phyloP scores from a whole-genome alignment of 2,888 invertebrate genomes.

The Sesamia inferens region DNA sequence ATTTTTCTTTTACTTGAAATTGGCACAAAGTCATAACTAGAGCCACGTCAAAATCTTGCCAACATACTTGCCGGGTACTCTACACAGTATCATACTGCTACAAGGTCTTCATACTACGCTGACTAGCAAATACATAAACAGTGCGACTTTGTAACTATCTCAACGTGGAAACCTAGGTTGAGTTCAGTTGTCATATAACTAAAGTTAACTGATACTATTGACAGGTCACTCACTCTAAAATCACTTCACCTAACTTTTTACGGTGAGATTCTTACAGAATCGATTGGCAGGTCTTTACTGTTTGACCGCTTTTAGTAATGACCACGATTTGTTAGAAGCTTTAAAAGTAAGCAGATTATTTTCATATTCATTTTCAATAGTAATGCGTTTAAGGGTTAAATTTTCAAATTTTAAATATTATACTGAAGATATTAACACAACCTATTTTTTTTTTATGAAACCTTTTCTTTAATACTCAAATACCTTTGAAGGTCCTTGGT shows the following conservation, averaged over 20 bases:
- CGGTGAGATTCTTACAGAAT: too few relatives aligned
- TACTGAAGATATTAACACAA: conserved; percentile 21
- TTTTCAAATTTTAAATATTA: background rate
- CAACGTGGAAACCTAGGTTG: too few relatives aligned
- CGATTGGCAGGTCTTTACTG: background rate
- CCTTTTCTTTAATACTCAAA: background rate
- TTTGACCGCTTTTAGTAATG: conserved; percentile 1
- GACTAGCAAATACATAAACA: conserved; percentile 2
- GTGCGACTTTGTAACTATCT: too few relatives aligned
- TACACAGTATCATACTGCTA: background rate
- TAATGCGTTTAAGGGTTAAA: conserved; percentile 18
- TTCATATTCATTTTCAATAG: background rate
- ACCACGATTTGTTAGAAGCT: conserved; percentile 32
- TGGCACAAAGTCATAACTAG: too few relatives aligned
- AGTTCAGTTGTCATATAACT: too few relatives aligned
- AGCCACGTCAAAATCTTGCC: too few relatives aligned
- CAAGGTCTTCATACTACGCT: conserved; percentile 39
- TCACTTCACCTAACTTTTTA: too few relatives aligned
- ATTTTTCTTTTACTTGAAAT: too few relatives aligned
- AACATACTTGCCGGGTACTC: too few relatives aligned
- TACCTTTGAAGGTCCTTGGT: background rate
- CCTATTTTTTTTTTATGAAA: background rate
- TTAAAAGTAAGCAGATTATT: conserved; percentile 39
- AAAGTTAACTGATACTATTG: too few relatives aligned
- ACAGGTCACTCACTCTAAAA: too few relatives aligned